These are phyloP conservation scores for Tryphoninae sp. DNA, from an alignment of 2,888 invertebrate species.

Conservation along the genomic window DNA sequence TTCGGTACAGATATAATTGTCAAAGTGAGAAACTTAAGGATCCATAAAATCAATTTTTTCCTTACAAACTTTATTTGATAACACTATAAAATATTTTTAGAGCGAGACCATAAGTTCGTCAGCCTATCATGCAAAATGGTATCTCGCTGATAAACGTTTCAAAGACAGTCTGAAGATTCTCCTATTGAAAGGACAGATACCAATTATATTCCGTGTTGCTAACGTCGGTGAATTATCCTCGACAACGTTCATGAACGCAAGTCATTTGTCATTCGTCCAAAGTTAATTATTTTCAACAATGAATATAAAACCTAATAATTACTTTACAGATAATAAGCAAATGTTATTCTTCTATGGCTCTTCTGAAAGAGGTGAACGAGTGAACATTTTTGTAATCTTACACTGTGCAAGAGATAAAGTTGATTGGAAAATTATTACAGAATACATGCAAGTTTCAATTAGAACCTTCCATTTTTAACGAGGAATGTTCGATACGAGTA, in stretches of 20 bases:
- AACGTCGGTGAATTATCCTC: slow-evolving; percentile 59
- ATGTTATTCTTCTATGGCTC: slow-evolving; percentile 62
- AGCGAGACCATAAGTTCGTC: slow-evolving; percentile 44
- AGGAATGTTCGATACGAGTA: background rate
- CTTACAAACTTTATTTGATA: background rate
- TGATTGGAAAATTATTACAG: background rate
- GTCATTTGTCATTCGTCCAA: slow-evolving; percentile 10
- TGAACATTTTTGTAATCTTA: slow-evolving; percentile 21
- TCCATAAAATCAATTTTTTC: no score
- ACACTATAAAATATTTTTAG: slow-evolving; percentile 18
- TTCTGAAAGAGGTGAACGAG: slow-evolving; percentile 57
- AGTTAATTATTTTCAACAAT: background rate
- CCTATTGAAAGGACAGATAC: slow-evolving; percentile 55
- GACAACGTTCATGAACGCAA: slow-evolving; percentile 56
- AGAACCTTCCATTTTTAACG: background rate
- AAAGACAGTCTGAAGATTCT: slow-evolving; percentile 56
- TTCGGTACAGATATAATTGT: slow-evolving; percentile 61
- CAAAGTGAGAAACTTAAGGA: slow-evolving; percentile 41
- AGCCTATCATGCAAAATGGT: slow-evolving; percentile 58
- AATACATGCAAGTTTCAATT: background rate
- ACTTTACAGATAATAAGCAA: slow-evolving; percentile 58
- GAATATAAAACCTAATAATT: slow-evolving; percentile 1
- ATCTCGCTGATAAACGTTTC: slow-evolving; percentile 48
- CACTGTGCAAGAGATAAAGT: background rate
- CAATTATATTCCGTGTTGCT: slow-evolving; percentile 58